Evolutionary conservation across 1,140 invertebrate genomes (phyloP), one percentile per base, ranked within the genome.

Genomic region (Latrodectus geometricus): DNA sequence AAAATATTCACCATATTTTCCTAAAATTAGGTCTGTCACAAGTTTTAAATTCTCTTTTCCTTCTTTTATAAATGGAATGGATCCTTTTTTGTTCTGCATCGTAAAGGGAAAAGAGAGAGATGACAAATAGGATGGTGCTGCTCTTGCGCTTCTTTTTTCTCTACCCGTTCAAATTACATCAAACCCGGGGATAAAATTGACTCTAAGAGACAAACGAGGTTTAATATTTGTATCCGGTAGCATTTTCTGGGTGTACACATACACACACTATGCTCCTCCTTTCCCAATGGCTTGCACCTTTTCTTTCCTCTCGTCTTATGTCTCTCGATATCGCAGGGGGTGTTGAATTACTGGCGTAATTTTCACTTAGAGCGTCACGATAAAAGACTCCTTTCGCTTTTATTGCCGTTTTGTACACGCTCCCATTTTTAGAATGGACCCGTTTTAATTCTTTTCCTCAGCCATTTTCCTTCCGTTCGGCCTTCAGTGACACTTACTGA

Each of bases 191-290:
- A 83, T 83, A 83, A 83, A 83, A 83, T 73, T 83, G 54, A 83
- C 21, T 77, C 70, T 74, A 74, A 35, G 80, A 73, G 80, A 74
- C 70, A 83, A 83, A 83, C 80, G 80, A 74, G 69, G 70, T 83
- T 83, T 83, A 83, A 83, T 83, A 83, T 83, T 83, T 83, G 80
- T 83, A 83, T 83, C 80, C 70, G 69, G 72, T 74, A 65, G 52
- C 52, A 12, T 11, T 9, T 54, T 74, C 68, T n/a, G 23, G 21
- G 11, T 21, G 9, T 35, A 20, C 54, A 35, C 20, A n/a, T 11
- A 21, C 52, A 23, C 23, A 50, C 23, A 21, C 17, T 48, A 11
- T 50, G 15, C 35, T 35, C 49, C 35, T 54, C n/a, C 21, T 50
- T 66, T 56, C 48, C 14, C 20, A 21, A 5, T 20, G 65, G 12